Evolutionary conservation across 2,888 invertebrate species (phyloP).

Genomic region (Tryphoninae sp.): DNA sequence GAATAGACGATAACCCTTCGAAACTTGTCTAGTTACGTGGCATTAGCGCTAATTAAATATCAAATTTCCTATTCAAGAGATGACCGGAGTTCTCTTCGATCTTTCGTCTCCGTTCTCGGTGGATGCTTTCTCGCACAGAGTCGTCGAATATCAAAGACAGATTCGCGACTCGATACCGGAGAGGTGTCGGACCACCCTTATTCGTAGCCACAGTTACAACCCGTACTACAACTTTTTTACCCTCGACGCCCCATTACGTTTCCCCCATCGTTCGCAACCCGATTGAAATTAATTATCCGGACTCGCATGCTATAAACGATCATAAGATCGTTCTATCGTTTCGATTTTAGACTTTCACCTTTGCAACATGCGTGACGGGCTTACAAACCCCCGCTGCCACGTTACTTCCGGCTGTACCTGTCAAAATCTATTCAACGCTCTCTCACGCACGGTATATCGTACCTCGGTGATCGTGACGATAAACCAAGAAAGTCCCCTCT

Average conservation of each 20-base stretch:
- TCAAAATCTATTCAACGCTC: conserved; percentile 41
- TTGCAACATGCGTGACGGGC: conserved; percentile 37
- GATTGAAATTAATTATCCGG: conserved; percentile 70
- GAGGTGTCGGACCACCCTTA: conserved; percentile 51
- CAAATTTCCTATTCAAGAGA: conserved; percentile 71
- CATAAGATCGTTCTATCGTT: conserved; percentile 24
- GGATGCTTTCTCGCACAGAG: conserved; percentile 29
- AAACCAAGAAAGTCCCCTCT: conserved; percentile 15
- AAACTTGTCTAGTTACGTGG: conserved; percentile 67
- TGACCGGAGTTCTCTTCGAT: conserved; percentile 33
- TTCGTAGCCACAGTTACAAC: conserved; percentile 21
- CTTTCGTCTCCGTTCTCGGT: conserved; percentile 43
- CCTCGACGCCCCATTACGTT: conserved; percentile 14
- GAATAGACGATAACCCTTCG: conserved; percentile 59
- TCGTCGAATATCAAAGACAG: conserved; percentile 75
- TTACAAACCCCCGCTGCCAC: conserved; percentile 44
- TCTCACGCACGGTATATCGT: conserved; percentile 53
- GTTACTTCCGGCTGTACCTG: conserved; percentile 55
- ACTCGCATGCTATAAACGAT: conserved; percentile 61
- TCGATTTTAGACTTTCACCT: conserved; percentile 12
- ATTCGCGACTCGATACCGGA: conserved; percentile 72
- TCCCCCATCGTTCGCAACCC: conserved; percentile 52
- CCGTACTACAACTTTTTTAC: conserved; percentile 20
- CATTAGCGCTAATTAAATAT: conserved; percentile 77
- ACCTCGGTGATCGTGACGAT: conserved; percentile 11